Percentiles rank a stretch among this genome's conserved stretches.
Conservation (phyloP, 64 coral and sea anemone genomes). For the Actinia equina region DNA sequence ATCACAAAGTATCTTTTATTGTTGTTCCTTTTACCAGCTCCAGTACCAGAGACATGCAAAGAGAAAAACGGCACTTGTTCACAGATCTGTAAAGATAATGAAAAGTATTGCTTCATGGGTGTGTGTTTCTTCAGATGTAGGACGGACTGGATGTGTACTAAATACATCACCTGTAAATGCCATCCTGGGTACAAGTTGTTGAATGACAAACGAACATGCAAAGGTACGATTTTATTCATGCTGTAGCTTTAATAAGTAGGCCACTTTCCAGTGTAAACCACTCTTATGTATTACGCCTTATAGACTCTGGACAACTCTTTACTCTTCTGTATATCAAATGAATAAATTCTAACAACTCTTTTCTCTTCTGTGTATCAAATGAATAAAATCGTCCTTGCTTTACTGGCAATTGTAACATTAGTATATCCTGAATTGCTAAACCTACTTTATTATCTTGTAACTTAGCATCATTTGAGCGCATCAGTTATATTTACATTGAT, state of each 20-base stretch:
- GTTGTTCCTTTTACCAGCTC: constrained; percentile 16
- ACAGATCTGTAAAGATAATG: constrained; percentile 43
- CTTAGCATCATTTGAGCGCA: neutral
- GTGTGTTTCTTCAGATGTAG: constrained; percentile 54
- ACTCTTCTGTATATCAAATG: too few species aligned
- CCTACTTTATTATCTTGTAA: too few species aligned
- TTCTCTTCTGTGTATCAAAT: too few species aligned
- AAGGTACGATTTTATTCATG: constrained; percentile 4
- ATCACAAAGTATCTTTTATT: neutral
- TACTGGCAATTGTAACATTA: too few species aligned
- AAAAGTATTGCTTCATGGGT: constrained; percentile 48
- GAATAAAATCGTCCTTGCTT: too few species aligned
- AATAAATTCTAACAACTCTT: too few species aligned
- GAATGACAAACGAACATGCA: constrained; percentile 48
- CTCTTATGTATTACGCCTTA: too few species aligned
- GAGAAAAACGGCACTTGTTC: constrained; percentile 50
- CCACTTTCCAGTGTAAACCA: neutral
- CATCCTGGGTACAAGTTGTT: constrained; percentile 46
- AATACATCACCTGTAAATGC: constrained; percentile 54
- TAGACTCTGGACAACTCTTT: too few species aligned
- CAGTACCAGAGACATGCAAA: constrained; percentile 35
- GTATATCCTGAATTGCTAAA: too few species aligned
- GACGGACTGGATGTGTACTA: constrained; percentile 58
- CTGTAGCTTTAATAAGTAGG: neutral
- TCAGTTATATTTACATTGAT: neutral